phyloP scores from a whole-genome alignment of 2,888 invertebrate species.

The Labia minor region DNA sequence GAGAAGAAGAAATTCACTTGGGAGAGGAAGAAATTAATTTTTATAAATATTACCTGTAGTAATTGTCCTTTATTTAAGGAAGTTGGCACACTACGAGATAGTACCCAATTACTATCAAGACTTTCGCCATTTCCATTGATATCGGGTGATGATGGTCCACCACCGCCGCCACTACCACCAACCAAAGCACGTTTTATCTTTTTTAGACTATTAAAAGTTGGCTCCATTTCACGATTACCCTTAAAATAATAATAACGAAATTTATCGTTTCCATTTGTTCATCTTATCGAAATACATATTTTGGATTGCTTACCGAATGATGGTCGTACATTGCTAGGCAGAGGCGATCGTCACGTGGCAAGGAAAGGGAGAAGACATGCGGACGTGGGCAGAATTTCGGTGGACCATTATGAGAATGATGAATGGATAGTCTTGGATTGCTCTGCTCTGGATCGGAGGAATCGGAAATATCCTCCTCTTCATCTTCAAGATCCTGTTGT shows the following conservation, averaged over 20 bases:
- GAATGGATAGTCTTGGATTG: too few species aligned
- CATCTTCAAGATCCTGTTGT: constrained; percentile 71
- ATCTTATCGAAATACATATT: neutral
- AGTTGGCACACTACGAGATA: constrained; percentile 69
- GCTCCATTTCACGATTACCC: constrained; percentile 18
- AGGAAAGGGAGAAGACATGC: constrained; percentile 63
- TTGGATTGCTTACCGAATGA: constrained; percentile 28
- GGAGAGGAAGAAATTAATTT: too few species aligned
- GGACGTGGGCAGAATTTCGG: constrained; percentile 39
- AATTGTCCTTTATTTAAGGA: constrained; percentile 54
- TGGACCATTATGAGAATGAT: constrained; percentile 29
- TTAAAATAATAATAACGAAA: neutral
- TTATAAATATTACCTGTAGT: constrained; percentile 25
- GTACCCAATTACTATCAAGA: constrained; percentile 63
- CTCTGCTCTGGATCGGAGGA: constrained; percentile 31
- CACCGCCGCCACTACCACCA: constrained; percentile 47
- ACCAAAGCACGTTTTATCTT: constrained; percentile 58
- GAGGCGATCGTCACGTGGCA: constrained; percentile 54
- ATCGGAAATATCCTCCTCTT: constrained; percentile 35
- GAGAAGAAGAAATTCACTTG: too few species aligned
- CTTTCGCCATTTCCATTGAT: constrained; percentile 29
- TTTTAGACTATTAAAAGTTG: constrained; percentile 53
- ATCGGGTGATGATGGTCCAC: constrained; percentile 31
- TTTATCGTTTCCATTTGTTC: neutral
- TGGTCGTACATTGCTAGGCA: constrained; percentile 38